Base-by-base conservation (phyloP, 1,140 invertebrate genomes). In the Brevipalpus yothersi region DNA sequence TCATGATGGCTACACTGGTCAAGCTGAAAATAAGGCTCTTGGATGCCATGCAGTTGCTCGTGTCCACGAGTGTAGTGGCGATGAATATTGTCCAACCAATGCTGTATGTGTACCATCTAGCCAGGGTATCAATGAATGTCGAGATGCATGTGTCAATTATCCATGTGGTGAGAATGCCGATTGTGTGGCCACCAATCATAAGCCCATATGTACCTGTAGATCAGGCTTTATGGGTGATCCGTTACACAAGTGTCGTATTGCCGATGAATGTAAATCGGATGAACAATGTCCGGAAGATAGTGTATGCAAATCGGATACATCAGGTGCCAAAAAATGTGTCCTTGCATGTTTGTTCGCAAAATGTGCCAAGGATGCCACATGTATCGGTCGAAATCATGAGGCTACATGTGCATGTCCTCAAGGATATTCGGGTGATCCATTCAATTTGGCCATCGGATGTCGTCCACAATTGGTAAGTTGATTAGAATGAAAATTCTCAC, bases 121-220 rank as follows among this genome's bases (percentile, higher is more conserved):
- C 23, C 42, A 61, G 12, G 60, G 59, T 54, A 45, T 62, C 8
- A 60, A 60, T 49, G 53, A 42, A 43, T 63, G 61, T 43, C 21
- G 57, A 61, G 64, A 66, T 62, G 66, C 64, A n/a, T 67, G 66
- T 47, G 61, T 65, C 53, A 60, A 63, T 40, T 57, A 61, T n/a
- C 55, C 60, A 4, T 91, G 87, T 68, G 88, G 87, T 56, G 74
- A 77, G 15, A 88, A 89, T 71, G 75, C 86, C n/a, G 82, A 86
- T 65, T 91, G 60, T 58, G 45, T 47, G 58, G 77, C 81, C 53
- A 71, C 74, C 53, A 78, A 81, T 66, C 86, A 87, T 69, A 71
- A 72, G 31, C 81, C 78, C 5, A 75, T 78, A 63, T 91, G 87
- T 70, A 77, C 77, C 64, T 91, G 87, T 70, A 59, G 54, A 49